Evolutionary conservation across 2,797 vertebrate genomes (phyloP).

Genomic region (Hyperoplus immaculatus): DNA sequence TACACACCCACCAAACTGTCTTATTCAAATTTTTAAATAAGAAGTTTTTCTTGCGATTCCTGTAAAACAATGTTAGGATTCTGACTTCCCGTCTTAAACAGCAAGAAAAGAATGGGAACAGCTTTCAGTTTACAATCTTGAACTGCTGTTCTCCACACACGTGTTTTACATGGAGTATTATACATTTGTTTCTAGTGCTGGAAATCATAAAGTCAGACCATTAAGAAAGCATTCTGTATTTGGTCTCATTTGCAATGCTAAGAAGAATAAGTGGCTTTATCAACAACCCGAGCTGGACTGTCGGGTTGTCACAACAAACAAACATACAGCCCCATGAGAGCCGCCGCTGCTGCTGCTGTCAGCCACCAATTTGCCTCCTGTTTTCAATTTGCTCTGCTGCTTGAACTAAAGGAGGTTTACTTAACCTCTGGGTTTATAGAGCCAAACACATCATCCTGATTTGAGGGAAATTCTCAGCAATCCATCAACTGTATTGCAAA

Average conservation of each 20-base stretch:
- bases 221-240: conserved; percentile 17
- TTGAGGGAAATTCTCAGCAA: conserved; percentile 26
- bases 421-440: conserved; percentile 54
- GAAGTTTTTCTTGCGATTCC: background rate
- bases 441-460: conserved; percentile 41
- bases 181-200: background rate
- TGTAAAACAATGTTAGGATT: background rate
- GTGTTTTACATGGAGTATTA: background rate
- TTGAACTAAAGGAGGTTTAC: conserved; percentile 52
- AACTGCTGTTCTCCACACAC: background rate
- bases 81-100: background rate
- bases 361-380: conserved; percentile 65
- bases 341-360: conserved; percentile 40
- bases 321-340: conserved; percentile 20
- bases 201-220: conserved; percentile 13
- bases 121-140: background rate
- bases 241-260: conserved; percentile 57
- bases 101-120: background rate
- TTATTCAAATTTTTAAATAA: background rate
- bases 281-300: conserved; percentile 48
- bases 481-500: conserved; percentile 11
- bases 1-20: too few relatives aligned
- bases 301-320: conserved; percentile 65
- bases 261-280: conserved; percentile 57
- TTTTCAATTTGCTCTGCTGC: conserved; percentile 65